Evolutionary conservation across 1,140 invertebrate species (phyloP).

Genomic region (Micrasema longulum): DNA sequence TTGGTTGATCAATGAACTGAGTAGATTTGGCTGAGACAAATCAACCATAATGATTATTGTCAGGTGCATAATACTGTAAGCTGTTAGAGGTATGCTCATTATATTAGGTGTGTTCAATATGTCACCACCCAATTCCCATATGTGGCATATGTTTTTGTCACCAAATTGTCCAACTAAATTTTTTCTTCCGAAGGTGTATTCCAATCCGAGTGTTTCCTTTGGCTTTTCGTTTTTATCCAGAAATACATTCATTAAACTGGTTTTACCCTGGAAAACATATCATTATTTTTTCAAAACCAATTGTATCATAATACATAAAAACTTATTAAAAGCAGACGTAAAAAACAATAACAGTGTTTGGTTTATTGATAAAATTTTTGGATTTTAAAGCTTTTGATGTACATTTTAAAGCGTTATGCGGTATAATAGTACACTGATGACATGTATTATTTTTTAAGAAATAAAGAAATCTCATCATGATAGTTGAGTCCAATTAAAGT

Average conservation of each 20-base stretch:
- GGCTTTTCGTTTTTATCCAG: conserved; percentile 83
- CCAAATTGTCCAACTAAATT: conserved; percentile 79
- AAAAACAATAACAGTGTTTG: too few relatives aligned
- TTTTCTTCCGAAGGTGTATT: conserved; percentile 88
- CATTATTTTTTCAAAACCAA: too few relatives aligned
- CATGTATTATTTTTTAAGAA: too few relatives aligned
- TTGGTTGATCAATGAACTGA: conserved; percentile 22
- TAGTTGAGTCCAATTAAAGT: too few relatives aligned
- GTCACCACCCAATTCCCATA: conserved; percentile 89
- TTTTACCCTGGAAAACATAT: conserved; percentile 79
- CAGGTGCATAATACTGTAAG: conserved; percentile 6
- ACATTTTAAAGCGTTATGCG: too few relatives aligned
- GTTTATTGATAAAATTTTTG: not conserved
- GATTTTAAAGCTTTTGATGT: not conserved
- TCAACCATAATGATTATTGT: conserved; percentile 44
- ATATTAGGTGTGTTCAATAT: conserved; percentile 32
- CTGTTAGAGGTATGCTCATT: conserved; percentile 29
- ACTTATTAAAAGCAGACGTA: too few relatives aligned
- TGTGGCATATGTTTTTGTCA: conserved; percentile 83
- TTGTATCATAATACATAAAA: too few relatives aligned
- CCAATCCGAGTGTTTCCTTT: conserved; percentile 84
- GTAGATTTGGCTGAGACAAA: conserved; percentile 35
- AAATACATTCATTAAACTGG: conserved; percentile 83
- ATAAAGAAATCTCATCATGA: too few relatives aligned
- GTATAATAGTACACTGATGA: too few relatives aligned